phyloP scores from a whole-genome alignment of 2,888 invertebrate genomes.

The Meliscaeva auricollis region DNA sequence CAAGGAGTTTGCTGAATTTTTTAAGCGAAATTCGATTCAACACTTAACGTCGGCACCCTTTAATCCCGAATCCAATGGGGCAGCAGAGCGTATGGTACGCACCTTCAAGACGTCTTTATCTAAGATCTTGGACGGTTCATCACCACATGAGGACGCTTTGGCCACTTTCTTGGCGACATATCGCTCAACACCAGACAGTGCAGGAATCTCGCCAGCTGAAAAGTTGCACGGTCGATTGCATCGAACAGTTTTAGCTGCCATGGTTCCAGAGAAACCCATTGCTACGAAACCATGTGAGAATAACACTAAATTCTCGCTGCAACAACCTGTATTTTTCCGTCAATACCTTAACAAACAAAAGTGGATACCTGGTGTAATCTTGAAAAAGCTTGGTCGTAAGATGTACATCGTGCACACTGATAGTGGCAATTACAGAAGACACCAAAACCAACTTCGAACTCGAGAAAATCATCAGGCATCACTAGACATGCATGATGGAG shows the following conservation, averaged over 20 bases:
- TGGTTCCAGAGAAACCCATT: neutral
- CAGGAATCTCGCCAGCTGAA: slow-evolving; percentile 5
- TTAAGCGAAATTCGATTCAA: no score
- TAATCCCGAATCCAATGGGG: no score
- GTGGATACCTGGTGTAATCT: slow-evolving; percentile 27
- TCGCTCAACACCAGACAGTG: slow-evolving; percentile 23
- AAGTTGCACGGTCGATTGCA: slow-evolving; percentile 5
- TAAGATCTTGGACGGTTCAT: slow-evolving; percentile 4
- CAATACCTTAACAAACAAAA: slow-evolving; percentile 15
- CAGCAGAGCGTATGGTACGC: no score
- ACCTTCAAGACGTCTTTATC: slow-evolving; percentile 17
- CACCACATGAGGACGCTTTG: slow-evolving; percentile 17
- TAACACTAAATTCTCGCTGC: neutral
- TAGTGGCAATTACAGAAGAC: slow-evolving; percentile 11
- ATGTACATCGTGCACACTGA: slow-evolving; percentile 24
- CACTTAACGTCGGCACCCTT: no score
- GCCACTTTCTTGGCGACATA: slow-evolving; percentile 20
- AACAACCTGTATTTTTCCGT: slow-evolving; percentile 3
- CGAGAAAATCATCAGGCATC: neutral
- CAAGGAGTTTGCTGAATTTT: no score
- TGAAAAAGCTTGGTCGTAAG: slow-evolving; percentile 18
- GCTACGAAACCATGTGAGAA: neutral
- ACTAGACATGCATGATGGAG: neutral
- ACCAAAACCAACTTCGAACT: slow-evolving; percentile 26
- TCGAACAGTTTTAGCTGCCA: slow-evolving; percentile 3